Conservation (phyloP, 2,113 vertebrate genomes). For the Ochotona princeps region DNA sequence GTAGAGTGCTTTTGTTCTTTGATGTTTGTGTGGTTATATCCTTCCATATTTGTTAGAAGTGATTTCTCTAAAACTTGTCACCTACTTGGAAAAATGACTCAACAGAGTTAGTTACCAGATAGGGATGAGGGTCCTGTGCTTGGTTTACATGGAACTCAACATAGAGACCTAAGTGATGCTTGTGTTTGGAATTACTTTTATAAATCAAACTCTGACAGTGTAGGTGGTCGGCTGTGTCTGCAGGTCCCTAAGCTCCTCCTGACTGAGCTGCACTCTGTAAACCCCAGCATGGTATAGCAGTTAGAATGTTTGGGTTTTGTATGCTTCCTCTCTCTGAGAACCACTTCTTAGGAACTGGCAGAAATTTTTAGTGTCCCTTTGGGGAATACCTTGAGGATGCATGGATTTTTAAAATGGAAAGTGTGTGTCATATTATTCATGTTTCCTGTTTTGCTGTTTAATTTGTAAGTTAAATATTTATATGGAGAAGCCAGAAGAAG, state of each 20-base stretch:
- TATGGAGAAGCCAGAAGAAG: constrained; percentile 19
- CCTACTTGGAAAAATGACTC: constrained; percentile 1
- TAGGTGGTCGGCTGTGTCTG: neutral
- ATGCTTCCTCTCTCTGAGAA: constrained; percentile 24
- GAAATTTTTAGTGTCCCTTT: constrained; percentile 44
- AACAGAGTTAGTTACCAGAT: neutral
- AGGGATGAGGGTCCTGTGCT: neutral
- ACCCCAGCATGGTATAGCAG: neutral
- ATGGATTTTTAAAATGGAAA: neutral
- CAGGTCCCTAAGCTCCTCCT: neutral
- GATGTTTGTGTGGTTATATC: neutral
- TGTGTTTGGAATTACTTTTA: constrained; percentile 28
- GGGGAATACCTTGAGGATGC: neutral
- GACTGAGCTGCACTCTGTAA: constrained; percentile 11
- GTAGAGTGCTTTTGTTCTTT: constrained; percentile 3
- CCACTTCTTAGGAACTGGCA: neutral
- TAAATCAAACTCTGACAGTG: neutral
- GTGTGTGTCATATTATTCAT: neutral
- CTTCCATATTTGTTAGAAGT: neutral
- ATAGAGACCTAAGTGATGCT: neutral
- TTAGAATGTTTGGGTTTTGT: neutral
- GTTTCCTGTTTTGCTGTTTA: constrained; percentile 23
- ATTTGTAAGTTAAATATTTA: constrained; percentile 57
- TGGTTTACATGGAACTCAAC: neutral
- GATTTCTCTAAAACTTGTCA: neutral